A percentile compares a stretch with the other conserved stretches of the same genome.
Evolutionary conservation across 2,113 vertebrate genomes (phyloP).

Genomic region (Tachysurus fulvidraco): DNA sequence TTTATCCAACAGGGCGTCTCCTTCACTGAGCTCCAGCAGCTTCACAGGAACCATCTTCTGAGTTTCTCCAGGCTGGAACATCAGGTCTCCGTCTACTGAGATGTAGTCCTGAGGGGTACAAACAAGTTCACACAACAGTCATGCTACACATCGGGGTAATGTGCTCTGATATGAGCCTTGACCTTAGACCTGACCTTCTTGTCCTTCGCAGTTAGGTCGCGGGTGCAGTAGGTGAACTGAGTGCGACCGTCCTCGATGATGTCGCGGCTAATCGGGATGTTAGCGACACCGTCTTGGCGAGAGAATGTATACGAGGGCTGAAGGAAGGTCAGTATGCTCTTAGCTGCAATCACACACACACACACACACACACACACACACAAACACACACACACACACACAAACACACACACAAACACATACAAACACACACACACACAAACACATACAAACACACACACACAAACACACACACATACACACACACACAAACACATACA

Average conservation of each 20-base stretch:
- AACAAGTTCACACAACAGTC: not conserved
- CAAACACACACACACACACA: no score
- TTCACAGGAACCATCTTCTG: slow-evolving; percentile 84
- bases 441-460: no score
- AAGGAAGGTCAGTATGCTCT: slow-evolving; percentile 86
- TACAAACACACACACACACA: no score
- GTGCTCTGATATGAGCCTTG: not conserved
- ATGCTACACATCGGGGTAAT: no score
- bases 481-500: no score
- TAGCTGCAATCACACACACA: slow-evolving; percentile 72
- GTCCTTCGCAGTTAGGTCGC: slow-evolving; percentile 85
- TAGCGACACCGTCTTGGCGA: slow-evolving; percentile 81
- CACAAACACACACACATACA: no score
- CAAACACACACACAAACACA: no score
- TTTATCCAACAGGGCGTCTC: slow-evolving; percentile 79
- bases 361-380: slow-evolving; percentile 13
- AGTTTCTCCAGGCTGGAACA: slow-evolving; percentile 83
- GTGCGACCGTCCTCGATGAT: slow-evolving; percentile 85
- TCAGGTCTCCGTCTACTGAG: slow-evolving; percentile 82
- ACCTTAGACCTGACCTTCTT: slow-evolving; percentile 77
- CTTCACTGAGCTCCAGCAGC: slow-evolving; percentile 83
- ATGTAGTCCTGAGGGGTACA: slow-evolving; percentile 81
- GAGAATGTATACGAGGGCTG: slow-evolving; percentile 83
- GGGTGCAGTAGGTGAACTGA: slow-evolving; percentile 86
- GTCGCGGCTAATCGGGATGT: slow-evolving; percentile 84